Evolutionary conservation across 2,888 invertebrate species (phyloP).

Genomic region (Agrotis exclamationis): DNA sequence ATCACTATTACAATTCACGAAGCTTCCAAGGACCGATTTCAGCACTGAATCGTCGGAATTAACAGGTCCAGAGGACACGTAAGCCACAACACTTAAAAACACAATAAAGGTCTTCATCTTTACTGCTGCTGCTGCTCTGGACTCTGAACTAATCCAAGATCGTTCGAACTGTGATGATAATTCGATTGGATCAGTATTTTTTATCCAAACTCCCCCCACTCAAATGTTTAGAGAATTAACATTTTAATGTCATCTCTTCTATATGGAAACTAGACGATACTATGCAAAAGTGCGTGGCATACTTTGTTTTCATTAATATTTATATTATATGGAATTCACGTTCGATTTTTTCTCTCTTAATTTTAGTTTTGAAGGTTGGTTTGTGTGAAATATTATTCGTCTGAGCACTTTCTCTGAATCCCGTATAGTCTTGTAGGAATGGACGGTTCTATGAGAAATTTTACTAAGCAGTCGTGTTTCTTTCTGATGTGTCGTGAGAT

Average conservation of each 20-base stretch:
- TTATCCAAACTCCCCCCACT: slow-evolving; percentile 88
- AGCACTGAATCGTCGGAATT: slow-evolving; percentile 81
- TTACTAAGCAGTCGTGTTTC: slow-evolving; percentile 34
- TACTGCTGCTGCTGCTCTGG: slow-evolving; percentile 56
- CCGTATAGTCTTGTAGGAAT: slow-evolving; percentile 31
- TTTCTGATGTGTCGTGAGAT: slow-evolving; percentile 38
- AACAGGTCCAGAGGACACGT: slow-evolving; percentile 79
- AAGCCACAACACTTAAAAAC: slow-evolving; percentile 79
- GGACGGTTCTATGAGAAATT: slow-evolving; percentile 55
- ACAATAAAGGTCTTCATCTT: slow-evolving; percentile 84
- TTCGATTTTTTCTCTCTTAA: slow-evolving; percentile 65
- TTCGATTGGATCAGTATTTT: slow-evolving; percentile 86
- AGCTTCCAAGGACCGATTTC: slow-evolving; percentile 77
- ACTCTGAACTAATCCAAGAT: slow-evolving; percentile 75
- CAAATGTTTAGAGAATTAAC: slow-evolving; percentile 79
- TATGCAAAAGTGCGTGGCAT: slow-evolving; percentile 85
- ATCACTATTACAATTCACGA: slow-evolving; percentile 87
- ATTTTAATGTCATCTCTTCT: slow-evolving; percentile 83
- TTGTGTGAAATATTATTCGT: slow-evolving; percentile 49
- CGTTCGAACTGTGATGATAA: slow-evolving; percentile 84
- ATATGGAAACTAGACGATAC: slow-evolving; percentile 81
- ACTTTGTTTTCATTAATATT: slow-evolving; percentile 86
- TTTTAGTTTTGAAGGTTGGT: slow-evolving; percentile 72
- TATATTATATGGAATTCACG: slow-evolving; percentile 80
- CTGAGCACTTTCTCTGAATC: slow-evolving; percentile 63